Evolutionary conservation across 2,888 invertebrate species (phyloP), one percentile per base, ranked within the genome.

Genomic region (Drosophila setosimentum): DNA sequence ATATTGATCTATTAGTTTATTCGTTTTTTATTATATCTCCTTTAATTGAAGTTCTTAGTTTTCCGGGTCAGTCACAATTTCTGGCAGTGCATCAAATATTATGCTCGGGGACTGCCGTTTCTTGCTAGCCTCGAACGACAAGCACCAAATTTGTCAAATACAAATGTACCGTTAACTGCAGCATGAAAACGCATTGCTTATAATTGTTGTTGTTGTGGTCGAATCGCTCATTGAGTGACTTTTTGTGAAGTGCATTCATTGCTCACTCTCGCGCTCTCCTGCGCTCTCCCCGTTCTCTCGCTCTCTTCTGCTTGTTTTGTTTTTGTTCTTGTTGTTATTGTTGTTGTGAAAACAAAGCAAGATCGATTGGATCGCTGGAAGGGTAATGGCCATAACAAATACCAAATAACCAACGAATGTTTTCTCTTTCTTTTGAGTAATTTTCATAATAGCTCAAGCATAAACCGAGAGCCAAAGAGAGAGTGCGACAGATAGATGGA

Each of bases 111-210:
- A 29, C 24, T 48, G 29, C 29, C 49, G 37, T 49, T 76, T 32
- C 50, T 61, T 68, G 68, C 51, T 32, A 48, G 27, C 33, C 16
- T 29, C 29, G 10, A n/a, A n/a, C 10, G n/a, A 40, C 29, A 63
- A 40, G 40, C 45, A 42, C 40, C 55, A 61, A 63, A 66, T 64
- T 73, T 55, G 60, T 49, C 53, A 57, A 57, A 63, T 68, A 63
- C 60, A 66, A 78, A 68, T 75, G 61, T 67, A 57, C 71, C 61
- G 60, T 58, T 71, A 75, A 75, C 51, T 68, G 71, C 48, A 40
- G 63, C 48, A 64, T 60, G 49, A 42, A 27, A 32, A 33, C 42
- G 32, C 42, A 51, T 35, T 68, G 51, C 54, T 55, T 40, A 13
- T n/a, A 30, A 27, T 45, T 50, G 30, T 32, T 55, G 27, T 59